A percentile compares a stretch with the other conserved stretches of the same genome.
These are phyloP conservation scores for Paralvinella palmiformis DNA, from an alignment of 1,140 invertebrate species.

Conservation along the genomic window DNA sequence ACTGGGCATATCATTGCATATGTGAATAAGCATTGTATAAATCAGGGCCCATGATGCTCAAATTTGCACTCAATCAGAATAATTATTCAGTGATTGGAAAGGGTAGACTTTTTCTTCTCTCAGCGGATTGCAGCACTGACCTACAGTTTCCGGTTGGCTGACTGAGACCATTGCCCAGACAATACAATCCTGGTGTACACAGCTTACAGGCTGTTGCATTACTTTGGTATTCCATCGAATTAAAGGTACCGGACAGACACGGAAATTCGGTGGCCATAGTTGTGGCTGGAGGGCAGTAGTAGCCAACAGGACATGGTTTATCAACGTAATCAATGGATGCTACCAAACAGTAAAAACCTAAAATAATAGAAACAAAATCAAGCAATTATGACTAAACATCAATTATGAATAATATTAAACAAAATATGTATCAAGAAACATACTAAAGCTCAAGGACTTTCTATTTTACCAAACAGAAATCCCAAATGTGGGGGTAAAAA, in stretches of 20 bases:
- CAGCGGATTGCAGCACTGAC: conserved; percentile 16
- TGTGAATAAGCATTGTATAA: no score
- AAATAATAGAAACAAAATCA: conserved; percentile 1
- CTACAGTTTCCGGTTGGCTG: conserved; percentile 37
- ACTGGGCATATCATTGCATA: no score
- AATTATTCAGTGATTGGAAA: not conserved
- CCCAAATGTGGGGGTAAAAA: no score
- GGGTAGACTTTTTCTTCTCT: no score
- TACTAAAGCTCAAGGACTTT: no score
- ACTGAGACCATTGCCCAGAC: conserved; percentile 30
- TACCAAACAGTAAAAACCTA: conserved; percentile 40
- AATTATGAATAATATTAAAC: no score
- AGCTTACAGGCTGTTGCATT: conserved; percentile 30
- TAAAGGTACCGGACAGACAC: conserved; percentile 40
- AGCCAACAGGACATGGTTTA: conserved; percentile 36
- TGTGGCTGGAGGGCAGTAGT: conserved; percentile 40
- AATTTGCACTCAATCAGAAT: not conserved
- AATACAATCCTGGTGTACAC: conserved; percentile 39
- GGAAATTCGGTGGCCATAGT: conserved; percentile 31
- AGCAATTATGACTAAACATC: no score
- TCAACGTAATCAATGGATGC: conserved; percentile 36
- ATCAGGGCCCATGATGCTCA: no score
- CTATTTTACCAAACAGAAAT: no score
- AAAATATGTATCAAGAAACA: no score
- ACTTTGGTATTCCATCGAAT: conserved; percentile 30